phyloP scores from a whole-genome alignment of 2,888 invertebrate genomes.

The Eustalomyia histrio region DNA sequence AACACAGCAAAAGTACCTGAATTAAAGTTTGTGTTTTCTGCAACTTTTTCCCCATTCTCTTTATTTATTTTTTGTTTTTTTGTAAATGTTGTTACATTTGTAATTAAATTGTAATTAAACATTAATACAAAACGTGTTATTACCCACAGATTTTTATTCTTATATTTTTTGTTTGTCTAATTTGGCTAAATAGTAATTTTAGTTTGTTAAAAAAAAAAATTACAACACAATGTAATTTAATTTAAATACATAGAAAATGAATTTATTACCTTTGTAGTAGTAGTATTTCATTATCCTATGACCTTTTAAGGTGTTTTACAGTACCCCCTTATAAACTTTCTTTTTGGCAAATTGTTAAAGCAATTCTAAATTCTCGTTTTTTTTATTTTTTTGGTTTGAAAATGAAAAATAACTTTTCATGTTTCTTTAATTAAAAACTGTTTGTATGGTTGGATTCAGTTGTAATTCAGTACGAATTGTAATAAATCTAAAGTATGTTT shows the following conservation, averaged over 20 bases:
- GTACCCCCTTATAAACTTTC: conserved; percentile 21
- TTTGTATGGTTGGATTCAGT: conserved; percentile 60
- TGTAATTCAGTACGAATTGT: conserved; percentile 61
- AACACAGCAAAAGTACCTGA: conserved; percentile 42
- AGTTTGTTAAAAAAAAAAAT: too few relatives aligned
- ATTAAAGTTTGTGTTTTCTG: conserved; percentile 32
- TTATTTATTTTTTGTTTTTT: conserved; percentile 15
- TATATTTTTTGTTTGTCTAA: background rate
- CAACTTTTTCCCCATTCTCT: background rate
- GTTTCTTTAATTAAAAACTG: conserved; percentile 62
- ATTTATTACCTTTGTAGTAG: background rate
- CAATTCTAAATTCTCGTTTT: background rate
- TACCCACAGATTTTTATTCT: conserved; percentile 22
- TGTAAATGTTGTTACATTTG: conserved; percentile 49
- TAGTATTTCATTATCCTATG: conserved; percentile 28
- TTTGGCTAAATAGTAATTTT: conserved; percentile 3
- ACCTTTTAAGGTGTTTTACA: conserved; percentile 27
- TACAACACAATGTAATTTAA: background rate
- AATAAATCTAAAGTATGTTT: conserved; percentile 61
- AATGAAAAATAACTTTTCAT: conserved; percentile 48
- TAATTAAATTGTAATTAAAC: conserved; percentile 65
- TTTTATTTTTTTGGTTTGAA: background rate
- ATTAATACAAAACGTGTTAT: conserved; percentile 63
- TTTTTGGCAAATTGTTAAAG: conserved; percentile 55
- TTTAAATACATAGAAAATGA: background rate